Evolutionary conservation across 2,797 vertebrate genomes (phyloP).

Genomic region (Lagothrix lagotricha): DNA sequence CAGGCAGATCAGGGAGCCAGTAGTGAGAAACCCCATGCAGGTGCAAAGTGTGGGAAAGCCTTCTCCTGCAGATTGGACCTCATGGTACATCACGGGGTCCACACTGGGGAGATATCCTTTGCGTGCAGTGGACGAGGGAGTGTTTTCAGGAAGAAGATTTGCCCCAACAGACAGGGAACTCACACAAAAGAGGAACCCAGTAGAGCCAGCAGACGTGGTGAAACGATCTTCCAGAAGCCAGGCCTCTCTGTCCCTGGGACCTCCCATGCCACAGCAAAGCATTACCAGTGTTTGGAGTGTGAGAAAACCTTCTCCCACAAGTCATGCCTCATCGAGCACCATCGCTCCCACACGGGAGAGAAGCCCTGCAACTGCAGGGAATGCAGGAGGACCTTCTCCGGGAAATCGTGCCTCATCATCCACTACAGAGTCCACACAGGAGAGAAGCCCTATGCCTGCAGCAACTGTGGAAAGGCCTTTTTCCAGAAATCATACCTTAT

Average conservation of each 20-base stretch:
- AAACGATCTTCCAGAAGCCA: fast-evolving
- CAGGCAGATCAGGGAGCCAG: background rate
- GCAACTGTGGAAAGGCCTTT: background rate
- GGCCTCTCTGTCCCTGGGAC: fast-evolving
- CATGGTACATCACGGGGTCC: background rate
- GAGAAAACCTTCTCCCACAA: background rate
- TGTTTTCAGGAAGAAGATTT: background rate
- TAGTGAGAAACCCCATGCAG: fast-evolving
- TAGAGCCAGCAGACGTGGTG: fast-evolving
- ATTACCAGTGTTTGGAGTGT: background rate
- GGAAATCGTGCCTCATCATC: background rate
- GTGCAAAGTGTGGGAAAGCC: background rate
- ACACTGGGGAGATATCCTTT: background rate
- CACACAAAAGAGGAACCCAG: background rate
- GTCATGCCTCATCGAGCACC: background rate
- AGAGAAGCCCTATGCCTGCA: background rate
- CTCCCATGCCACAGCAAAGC: background rate
- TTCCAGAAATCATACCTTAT: slow-evolving; percentile 11
- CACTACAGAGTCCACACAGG: background rate
- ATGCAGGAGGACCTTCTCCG: background rate
- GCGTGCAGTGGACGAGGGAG: fast-evolving
- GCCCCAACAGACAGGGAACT: fast-evolving
- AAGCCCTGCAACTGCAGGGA: background rate
- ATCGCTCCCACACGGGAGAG: background rate
- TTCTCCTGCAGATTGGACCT: background rate